These are phyloP conservation scores for Agrochola litura DNA, from an alignment of 2,888 invertebrate species.

Conservation along the genomic window DNA sequence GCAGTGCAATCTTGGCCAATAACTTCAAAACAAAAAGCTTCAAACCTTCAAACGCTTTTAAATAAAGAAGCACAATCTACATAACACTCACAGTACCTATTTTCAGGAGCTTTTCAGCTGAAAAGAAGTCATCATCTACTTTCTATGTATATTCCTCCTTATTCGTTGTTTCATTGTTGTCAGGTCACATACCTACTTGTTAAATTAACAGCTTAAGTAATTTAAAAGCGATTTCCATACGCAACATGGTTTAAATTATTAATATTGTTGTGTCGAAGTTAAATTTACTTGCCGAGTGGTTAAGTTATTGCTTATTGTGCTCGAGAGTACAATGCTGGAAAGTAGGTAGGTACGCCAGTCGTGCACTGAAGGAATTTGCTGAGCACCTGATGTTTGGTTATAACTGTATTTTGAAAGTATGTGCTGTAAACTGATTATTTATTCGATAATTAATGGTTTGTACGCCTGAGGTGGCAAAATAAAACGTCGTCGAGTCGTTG, in stretches of 20 bases:
- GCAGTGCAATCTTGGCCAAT: not conserved
- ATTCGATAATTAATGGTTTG: not conserved
- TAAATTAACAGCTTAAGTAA: conserved; percentile 14
- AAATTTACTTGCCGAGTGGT: conserved; percentile 69
- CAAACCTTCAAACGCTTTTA: not conserved
- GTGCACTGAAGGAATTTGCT: conserved; percentile 12
- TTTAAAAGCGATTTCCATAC: conserved; percentile 46
- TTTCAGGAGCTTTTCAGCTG: not conserved
- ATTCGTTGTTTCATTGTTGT: not conserved
- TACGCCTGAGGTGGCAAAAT: not conserved
- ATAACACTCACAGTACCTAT: not conserved
- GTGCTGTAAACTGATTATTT: not conserved
- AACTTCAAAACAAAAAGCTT: not conserved
- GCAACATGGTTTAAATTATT: conserved; percentile 54
- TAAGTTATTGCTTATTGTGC: conserved; percentile 80
- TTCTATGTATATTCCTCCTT: not conserved
- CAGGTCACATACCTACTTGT: not conserved
- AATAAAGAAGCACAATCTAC: not conserved
- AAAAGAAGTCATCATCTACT: not conserved
- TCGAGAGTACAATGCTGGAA: conserved; percentile 56
- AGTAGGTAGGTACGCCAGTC: conserved; percentile 6
- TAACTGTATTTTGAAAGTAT: conserved; percentile 18
- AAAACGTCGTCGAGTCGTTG: too few species aligned
- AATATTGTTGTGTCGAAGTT: conserved; percentile 65
- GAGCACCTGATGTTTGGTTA: conserved; percentile 20